phyloP scores from a whole-genome alignment of 2,113 vertebrate species.

The Salvelinus fontinalis region DNA sequence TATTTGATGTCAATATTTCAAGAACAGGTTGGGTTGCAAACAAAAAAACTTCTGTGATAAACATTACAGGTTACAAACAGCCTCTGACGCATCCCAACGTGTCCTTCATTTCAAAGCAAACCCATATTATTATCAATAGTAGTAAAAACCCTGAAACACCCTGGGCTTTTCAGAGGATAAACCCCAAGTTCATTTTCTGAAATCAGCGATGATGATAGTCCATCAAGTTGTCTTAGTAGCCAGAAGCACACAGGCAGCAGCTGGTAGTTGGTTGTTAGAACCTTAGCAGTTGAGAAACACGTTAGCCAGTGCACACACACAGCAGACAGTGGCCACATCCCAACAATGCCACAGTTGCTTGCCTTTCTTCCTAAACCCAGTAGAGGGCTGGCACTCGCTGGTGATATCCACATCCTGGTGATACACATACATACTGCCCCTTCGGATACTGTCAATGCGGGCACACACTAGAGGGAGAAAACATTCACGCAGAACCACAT shows the following conservation, averaged over 20 bases:
- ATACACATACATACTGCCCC: slow-evolving; percentile 80
- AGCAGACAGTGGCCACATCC: slow-evolving; percentile 36
- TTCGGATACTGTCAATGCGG: slow-evolving; percentile 61
- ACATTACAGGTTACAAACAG: background rate
- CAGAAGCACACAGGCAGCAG: background rate
- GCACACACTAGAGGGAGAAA: slow-evolving; percentile 74
- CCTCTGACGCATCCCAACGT: background rate
- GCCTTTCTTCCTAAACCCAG: slow-evolving; percentile 76
- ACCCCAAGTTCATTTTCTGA: background rate
- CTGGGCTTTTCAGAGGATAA: background rate
- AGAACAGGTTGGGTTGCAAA: slow-evolving; percentile 1
- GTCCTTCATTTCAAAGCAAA: slow-evolving; percentile 1
- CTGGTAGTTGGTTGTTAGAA: background rate
- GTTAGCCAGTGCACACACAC: slow-evolving; percentile 5
- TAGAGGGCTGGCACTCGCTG: slow-evolving; percentile 71
- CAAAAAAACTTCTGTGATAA: background rate
- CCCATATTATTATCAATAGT: background rate
- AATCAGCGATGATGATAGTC: background rate
- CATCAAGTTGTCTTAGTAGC: background rate
- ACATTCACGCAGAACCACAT: slow-evolving; percentile 46
- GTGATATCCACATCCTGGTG: slow-evolving; percentile 84
- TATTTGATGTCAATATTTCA: background rate
- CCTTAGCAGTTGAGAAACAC: background rate
- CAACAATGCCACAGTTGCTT: slow-evolving; percentile 65
- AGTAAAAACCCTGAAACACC: background rate